Conservation (phyloP, 1,140 invertebrate genomes). For the Apocrypta bakeri region DNA sequence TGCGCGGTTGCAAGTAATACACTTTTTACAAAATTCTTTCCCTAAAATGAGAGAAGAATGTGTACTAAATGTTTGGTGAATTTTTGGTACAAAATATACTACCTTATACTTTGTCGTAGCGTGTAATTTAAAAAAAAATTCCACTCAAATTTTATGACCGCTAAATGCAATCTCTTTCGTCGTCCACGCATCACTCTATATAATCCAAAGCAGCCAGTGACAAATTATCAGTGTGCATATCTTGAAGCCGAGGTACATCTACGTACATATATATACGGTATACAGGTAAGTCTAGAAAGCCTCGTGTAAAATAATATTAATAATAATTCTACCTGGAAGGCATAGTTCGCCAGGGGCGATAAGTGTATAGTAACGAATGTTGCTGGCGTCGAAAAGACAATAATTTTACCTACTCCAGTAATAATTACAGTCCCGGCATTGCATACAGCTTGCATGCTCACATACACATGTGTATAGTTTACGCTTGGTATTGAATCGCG, state of each 20-base stretch:
- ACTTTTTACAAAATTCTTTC: conserved; percentile 13
- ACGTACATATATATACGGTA: too few species aligned
- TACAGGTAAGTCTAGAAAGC: not conserved
- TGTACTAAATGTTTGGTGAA: not conserved
- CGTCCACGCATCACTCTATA: not conserved
- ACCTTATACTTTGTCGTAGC: not conserved
- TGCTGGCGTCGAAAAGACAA: conserved; percentile 16
- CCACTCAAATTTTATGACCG: not conserved
- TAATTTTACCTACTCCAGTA: conserved; percentile 32
- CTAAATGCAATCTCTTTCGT: not conserved
- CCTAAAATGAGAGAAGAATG: not conserved
- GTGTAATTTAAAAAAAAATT: not conserved
- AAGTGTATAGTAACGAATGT: conserved; percentile 15
- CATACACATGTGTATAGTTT: not conserved
- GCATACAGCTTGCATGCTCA: not conserved
- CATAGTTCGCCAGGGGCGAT: not conserved
- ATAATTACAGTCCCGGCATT: conserved; percentile 28
- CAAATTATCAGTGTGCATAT: not conserved
- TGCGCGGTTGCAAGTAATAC: not conserved
- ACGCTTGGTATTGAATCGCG: conserved; percentile 30
- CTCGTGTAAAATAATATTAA: conserved; percentile 33
- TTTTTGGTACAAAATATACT: not conserved
- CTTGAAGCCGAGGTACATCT: not conserved
- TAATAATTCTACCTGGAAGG: conserved; percentile 4
- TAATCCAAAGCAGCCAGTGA: not conserved